Evolutionary conservation across 2,113 vertebrate species (phyloP).

Genomic region (Crocuta crocuta): DNA sequence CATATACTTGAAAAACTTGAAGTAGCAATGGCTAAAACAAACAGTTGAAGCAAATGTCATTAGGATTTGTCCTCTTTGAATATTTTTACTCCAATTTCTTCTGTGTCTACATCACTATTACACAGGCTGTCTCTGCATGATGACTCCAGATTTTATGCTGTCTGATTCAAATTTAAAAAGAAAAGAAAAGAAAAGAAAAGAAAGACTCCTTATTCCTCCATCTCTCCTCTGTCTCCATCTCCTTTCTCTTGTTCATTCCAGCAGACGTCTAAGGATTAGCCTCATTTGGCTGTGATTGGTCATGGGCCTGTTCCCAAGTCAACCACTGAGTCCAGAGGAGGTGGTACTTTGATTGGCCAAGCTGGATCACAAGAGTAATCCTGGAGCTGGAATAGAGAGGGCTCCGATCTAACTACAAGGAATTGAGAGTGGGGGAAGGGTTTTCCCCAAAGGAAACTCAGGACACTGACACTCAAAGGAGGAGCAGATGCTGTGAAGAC

Average conservation of each 20-base stretch:
- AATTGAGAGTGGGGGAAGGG: rapidly evolving
- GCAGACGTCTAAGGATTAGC: background rate
- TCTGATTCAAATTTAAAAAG: background rate
- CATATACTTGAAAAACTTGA: background rate
- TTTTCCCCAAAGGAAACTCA: background rate
- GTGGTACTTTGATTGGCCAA: background rate
- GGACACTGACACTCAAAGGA: background rate
- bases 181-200: background rate
- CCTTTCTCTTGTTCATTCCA: background rate
- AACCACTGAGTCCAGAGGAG: background rate
- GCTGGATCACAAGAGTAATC: background rate
- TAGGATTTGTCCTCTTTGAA: background rate
- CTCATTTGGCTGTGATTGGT: background rate
- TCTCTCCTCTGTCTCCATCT: background rate
- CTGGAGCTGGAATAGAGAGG: background rate
- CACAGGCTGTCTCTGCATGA: background rate
- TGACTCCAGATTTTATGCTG: background rate
- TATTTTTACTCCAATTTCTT: background rate
- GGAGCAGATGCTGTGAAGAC: background rate
- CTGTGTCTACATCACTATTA: background rate
- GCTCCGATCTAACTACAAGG: background rate
- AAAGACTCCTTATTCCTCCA: background rate
- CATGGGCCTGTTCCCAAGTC: background rate
- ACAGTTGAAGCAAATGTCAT: background rate
- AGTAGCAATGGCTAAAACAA: background rate